Evolutionary conservation across 1,140 invertebrate genomes (phyloP), one percentile per base, ranked within the genome.

Genomic region (Penaeus chinensis): DNA sequence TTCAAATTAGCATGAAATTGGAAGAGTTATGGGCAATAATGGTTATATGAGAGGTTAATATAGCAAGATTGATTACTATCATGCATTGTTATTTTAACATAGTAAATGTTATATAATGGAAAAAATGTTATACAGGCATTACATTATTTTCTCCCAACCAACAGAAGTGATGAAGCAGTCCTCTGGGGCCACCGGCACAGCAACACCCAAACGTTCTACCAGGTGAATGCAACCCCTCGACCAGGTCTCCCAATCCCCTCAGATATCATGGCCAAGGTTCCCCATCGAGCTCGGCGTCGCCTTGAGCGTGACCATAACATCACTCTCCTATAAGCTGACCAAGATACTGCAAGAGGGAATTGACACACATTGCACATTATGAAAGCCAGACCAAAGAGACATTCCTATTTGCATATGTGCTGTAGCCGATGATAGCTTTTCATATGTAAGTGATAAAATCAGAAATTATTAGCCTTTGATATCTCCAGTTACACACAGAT

Each of bases 261-360:
- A 54, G 86, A 87, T 69, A 77, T 87, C 60, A 87, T 87, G 86
- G 86, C 86, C 54, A 87, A 87, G 42, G 86, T 87, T 16, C 86
- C 86, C 8, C 86, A 87, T 61, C 66, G 86, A 5, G 86, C 86
- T 37, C 86, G 86, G 2, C 86, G 86, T 60, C 79, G 86, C 22
- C 81, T 87, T 7, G 86, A 87, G 37, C 69, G 86, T n/a, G 86
- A 87, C 74, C 86, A 87, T 61, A 87, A 87, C 71, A 87, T 87
- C 78, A 87, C 86, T n/a, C 86, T 87, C 60, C 80, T 87, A n/a
- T 87, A 87, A 66, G 69, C 54, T 54, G 54, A 54, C 54, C 54
- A 54, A 54, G 54, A 54, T 11, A 54, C 54, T 54, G 54, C 54
- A 54, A 54, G 54, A 54, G 54, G 54, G 54, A 54, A 54, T 11